Conservation (phyloP, 2,888 invertebrate species). For the Petrophora chlorosata region DNA sequence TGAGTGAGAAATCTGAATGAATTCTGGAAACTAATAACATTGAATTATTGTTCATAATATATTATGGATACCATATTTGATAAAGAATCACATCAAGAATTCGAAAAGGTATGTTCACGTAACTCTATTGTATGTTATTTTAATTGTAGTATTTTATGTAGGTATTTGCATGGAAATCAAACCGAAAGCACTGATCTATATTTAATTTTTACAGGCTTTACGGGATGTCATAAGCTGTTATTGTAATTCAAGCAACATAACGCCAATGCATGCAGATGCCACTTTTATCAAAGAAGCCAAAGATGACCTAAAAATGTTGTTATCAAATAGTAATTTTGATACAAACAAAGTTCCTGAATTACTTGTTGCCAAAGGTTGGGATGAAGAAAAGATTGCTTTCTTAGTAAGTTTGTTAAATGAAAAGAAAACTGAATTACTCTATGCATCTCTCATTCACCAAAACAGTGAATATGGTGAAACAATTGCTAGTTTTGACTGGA, state of each 20-base stretch:
- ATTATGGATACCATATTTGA: too few species aligned
- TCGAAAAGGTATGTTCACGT: too few species aligned
- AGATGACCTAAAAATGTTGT: constrained; percentile 47
- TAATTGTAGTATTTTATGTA: too few species aligned
- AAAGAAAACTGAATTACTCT: constrained; percentile 48
- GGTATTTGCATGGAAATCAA: too few species aligned
- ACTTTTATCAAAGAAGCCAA: constrained; percentile 36
- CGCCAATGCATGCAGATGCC: background rate
- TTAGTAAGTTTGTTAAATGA: constrained; percentile 45
- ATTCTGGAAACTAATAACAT: too few species aligned
- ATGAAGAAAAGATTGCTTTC: constrained; percentile 41
- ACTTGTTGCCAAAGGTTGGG: constrained; percentile 41
- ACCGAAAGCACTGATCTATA: too few species aligned
- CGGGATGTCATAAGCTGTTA: constrained; percentile 47
- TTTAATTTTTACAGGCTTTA: constrained; percentile 50
- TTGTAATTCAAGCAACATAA: constrained; percentile 31
- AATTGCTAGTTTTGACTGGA: constrained; percentile 59
- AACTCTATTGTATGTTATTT: too few species aligned
- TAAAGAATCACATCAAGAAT: too few species aligned
- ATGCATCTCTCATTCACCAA: constrained; percentile 47
- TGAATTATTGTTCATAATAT: too few species aligned
- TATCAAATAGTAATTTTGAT: constrained; percentile 48
- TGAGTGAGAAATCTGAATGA: too few species aligned
- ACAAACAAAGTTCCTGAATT: constrained; percentile 38
- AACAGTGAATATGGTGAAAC: constrained; percentile 57